A percentile compares a stretch with the other conserved stretches of the same genome.
phyloP scores from a whole-genome alignment of 2,113 vertebrate genomes.

The Rhipidura dahli region DNA sequence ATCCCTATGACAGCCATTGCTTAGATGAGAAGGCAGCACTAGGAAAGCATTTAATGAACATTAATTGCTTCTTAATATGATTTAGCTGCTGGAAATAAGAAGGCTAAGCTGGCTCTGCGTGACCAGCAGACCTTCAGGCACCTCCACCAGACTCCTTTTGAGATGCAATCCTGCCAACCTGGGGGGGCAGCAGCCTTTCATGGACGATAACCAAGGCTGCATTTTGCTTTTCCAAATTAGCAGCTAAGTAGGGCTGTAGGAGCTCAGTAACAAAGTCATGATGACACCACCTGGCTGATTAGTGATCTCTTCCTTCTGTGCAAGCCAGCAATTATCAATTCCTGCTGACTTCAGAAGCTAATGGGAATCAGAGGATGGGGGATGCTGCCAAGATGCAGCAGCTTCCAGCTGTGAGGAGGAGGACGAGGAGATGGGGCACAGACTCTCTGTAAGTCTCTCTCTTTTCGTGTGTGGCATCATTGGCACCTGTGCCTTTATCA shows the following conservation, averaged over 20 bases:
- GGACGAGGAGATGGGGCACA: accelerated
- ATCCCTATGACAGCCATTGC: slow-evolving; percentile 1
- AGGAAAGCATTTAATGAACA: slow-evolving; percentile 44
- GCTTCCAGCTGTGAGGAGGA: slow-evolving; percentile 10
- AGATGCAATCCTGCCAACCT: neutral
- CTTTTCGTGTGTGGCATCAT: neutral
- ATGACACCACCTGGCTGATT: slow-evolving; percentile 52
- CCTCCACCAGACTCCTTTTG: neutral
- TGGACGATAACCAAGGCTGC: neutral
- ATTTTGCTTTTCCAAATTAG: slow-evolving; percentile 15
- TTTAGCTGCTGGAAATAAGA: slow-evolving; percentile 48
- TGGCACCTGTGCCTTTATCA: neutral
- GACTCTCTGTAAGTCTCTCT: accelerated
- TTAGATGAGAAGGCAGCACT: slow-evolving; percentile 24
- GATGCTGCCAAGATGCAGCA: slow-evolving; percentile 5
- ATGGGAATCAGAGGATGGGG: neutral
- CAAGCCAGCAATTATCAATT: slow-evolving; percentile 35
- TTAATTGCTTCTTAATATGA: slow-evolving; percentile 59
- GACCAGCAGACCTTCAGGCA: slow-evolving; percentile 6
- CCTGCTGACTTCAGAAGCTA: slow-evolving; percentile 10
- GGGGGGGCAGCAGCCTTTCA: neutral
- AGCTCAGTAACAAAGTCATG: slow-evolving; percentile 15
- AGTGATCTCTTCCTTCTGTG: slow-evolving; percentile 19
- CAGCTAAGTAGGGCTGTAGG: neutral
- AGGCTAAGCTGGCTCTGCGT: neutral